phyloP scores from a whole-genome alignment of 1,140 invertebrate genomes.

The Popillia japonica region DNA sequence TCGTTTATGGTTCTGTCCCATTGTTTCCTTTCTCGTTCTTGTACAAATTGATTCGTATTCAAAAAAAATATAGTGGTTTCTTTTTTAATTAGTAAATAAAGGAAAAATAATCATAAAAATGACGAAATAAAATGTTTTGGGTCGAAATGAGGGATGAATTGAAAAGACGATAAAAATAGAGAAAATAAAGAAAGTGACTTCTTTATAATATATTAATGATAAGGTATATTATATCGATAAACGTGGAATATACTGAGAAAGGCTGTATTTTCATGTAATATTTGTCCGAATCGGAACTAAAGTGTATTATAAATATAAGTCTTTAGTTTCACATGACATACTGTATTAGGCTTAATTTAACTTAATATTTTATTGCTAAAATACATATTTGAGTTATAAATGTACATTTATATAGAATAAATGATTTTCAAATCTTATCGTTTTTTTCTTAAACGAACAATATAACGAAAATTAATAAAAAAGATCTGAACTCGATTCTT shows the following conservation, averaged over 20 bases:
- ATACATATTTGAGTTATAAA: constrained; percentile 39
- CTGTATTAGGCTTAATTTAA: constrained; percentile 39
- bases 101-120: too few species aligned
- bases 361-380: constrained; percentile 37
- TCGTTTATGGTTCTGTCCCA: not conserved
- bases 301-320: constrained; percentile 23
- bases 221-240: not conserved
- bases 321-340: constrained; percentile 40
- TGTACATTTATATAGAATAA: constrained; percentile 39
- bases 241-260: constrained; percentile 10
- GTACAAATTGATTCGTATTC: not conserved
- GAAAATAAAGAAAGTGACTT: not conserved
- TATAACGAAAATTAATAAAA: too few species aligned
- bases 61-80: too few species aligned
- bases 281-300: constrained; percentile 37
- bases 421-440: constrained; percentile 33
- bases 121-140: not conserved
- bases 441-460: not conserved
- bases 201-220: constrained; percentile 2
- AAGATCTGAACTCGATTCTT: too few species aligned
- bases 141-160: not conserved
- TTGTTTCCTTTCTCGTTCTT: not conserved
- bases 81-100: too few species aligned
- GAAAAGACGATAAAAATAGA: not conserved
- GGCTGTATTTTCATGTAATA: constrained; percentile 5